phyloP scores from a whole-genome alignment of 2,888 invertebrate species.

The Pyrocoelia pectoralis region DNA sequence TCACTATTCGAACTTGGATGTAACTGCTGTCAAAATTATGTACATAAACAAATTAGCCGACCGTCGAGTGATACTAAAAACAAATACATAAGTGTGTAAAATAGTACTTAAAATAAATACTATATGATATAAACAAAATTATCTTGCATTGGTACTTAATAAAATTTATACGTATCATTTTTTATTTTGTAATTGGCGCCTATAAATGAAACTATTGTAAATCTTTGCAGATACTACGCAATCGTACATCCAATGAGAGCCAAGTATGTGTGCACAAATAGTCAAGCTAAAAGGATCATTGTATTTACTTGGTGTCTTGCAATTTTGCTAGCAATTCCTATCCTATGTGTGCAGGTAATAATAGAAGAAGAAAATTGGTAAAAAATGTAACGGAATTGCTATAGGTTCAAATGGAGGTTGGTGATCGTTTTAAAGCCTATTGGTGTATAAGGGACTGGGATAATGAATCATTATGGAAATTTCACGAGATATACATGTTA shows the following conservation, averaged over 20 bases:
- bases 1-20: too few relatives aligned
- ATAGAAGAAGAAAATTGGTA: neutral
- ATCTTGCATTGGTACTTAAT: neutral
- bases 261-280: conserved; percentile 72
- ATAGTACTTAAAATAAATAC: neutral
- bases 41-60: neutral
- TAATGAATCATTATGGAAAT: conserved; percentile 59
- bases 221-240: conserved; percentile 69
- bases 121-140: neutral
- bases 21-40: neutral
- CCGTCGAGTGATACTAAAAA: neutral
- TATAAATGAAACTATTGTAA: too few relatives aligned
- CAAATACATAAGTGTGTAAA: neutral
- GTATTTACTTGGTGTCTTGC: conserved; percentile 68
- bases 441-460: conserved; percentile 69
- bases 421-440: conserved; percentile 56
- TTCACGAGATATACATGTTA: conserved; percentile 71
- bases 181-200: too few relatives aligned
- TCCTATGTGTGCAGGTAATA: conserved; percentile 69
- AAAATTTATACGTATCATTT: conserved; percentile 3
- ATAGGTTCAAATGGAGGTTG: conserved; percentile 52
- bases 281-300: conserved; percentile 69
- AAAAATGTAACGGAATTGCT: conserved; percentile 22
- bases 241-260: conserved; percentile 76
- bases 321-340: conserved; percentile 68